A percentile compares a stretch with the other conserved stretches of the same genome.
Conservation (phyloP, 2,797 vertebrate species). For the Crenuchus spilurus region DNA sequence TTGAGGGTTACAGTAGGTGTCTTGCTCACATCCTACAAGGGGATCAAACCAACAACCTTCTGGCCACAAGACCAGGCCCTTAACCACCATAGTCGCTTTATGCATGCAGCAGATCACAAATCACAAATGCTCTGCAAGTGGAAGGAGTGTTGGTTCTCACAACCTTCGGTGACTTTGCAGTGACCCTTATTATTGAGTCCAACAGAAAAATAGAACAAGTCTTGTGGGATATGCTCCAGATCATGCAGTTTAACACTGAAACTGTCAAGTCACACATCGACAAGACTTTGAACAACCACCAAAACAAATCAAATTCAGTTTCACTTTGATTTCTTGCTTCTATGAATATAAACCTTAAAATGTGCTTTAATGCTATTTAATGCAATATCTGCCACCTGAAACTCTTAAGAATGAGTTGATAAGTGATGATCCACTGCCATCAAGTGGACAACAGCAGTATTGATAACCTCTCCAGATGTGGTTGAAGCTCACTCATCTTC, state of each 20-base stretch:
- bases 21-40: no score
- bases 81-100: no score
- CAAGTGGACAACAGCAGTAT: conserved; percentile 9
- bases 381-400: background rate
- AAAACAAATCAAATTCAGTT: background rate
- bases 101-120: no score
- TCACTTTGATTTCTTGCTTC: background rate
- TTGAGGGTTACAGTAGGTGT: no score
- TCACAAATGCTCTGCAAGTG: no score
- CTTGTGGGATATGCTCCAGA: background rate
- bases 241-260: no score
- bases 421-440: conserved; percentile 11
- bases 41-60: no score
- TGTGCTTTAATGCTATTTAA: background rate
- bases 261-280: background rate
- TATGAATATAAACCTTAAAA: background rate
- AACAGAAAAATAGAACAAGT: conserved; percentile 4
- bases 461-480: no score
- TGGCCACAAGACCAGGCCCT: no score
- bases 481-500: no score
- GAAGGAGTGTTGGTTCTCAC: background rate
- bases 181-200: background rate
- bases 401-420: background rate
- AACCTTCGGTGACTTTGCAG: background rate
- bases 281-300: background rate